A percentile compares a stretch with the other conserved stretches of the same genome.
These are phyloP conservation scores for Pteruthius melanotis DNA, from an alignment of 2,113 vertebrate species.

Conservation along the genomic window DNA sequence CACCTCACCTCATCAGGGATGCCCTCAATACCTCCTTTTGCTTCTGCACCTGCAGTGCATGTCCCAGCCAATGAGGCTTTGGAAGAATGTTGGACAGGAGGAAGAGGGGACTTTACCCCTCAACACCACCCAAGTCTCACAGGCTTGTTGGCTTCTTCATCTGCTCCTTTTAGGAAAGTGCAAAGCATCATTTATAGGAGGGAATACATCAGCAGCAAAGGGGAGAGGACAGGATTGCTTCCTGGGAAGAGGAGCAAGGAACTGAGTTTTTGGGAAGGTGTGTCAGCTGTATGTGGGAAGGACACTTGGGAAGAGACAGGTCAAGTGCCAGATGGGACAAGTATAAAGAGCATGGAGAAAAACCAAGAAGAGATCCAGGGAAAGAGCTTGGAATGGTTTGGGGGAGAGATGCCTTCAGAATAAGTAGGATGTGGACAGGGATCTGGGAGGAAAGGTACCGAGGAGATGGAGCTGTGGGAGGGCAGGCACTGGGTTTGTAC, in stretches of 20 bases:
- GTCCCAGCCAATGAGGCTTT: not conserved
- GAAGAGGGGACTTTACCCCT: not conserved
- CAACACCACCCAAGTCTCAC: not conserved
- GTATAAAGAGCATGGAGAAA: not conserved
- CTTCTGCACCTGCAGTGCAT: not conserved
- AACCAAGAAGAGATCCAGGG: not conserved
- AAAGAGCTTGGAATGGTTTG: not conserved
- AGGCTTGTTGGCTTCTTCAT: not conserved
- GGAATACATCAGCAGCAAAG: fast-evolving
- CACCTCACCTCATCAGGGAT: not conserved
- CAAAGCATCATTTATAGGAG: not conserved
- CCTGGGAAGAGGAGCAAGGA: not conserved
- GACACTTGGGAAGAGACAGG: not conserved
- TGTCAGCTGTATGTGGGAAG: not conserved
- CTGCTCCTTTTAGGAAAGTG: not conserved
- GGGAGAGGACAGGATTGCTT: not conserved
- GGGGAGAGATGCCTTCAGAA: not conserved
- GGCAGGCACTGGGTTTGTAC: not conserved
- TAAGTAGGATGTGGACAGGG: not conserved
- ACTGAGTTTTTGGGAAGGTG: not conserved
- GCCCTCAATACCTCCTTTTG: not conserved
- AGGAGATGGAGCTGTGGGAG: not conserved
- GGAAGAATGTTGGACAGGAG: not conserved
- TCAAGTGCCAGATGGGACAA: not conserved
- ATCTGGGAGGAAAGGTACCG: not conserved